These are phyloP conservation scores for Vanessa cardui DNA, from an alignment of 2,888 invertebrate genomes.

Conservation along the genomic window DNA sequence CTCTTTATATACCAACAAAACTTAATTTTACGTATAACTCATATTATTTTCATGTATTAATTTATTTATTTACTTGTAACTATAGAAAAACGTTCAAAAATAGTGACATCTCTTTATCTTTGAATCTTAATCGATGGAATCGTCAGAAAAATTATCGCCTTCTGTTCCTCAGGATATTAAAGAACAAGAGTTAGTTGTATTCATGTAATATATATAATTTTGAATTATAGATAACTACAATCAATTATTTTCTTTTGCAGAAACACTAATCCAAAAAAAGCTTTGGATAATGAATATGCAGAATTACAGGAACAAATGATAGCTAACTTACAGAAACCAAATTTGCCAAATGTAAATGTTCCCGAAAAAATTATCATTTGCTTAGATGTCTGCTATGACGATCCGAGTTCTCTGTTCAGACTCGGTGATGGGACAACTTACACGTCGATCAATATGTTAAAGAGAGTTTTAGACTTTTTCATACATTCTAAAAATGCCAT, in stretches of 20 bases:
- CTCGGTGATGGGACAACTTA: slow-evolving; percentile 81
- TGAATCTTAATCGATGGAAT: slow-evolving; percentile 27
- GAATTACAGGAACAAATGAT: slow-evolving; percentile 67
- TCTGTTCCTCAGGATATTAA: slow-evolving; percentile 44
- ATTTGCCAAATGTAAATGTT: slow-evolving; percentile 78
- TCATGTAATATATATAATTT: neutral
- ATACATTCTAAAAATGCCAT: slow-evolving; percentile 84
- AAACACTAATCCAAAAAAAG: slow-evolving; percentile 25
- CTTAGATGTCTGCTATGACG: slow-evolving; percentile 84
- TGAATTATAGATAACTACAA: neutral
- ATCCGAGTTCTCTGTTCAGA: slow-evolving; percentile 76
- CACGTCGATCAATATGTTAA: slow-evolving; percentile 84
- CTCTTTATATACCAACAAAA: too few species aligned
- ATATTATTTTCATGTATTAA: too few species aligned
- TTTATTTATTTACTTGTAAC: too few species aligned
- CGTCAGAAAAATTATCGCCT: slow-evolving; percentile 52
- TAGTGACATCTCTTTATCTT: too few species aligned
- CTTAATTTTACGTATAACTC: too few species aligned
- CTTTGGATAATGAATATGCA: slow-evolving; percentile 45
- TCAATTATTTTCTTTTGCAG: slow-evolving; percentile 37
- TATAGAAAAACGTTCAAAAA: too few species aligned
- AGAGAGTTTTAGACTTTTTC: slow-evolving; percentile 84
- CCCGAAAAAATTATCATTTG: slow-evolving; percentile 85
- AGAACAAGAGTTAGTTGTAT: slow-evolving; percentile 29
- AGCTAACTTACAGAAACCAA: slow-evolving; percentile 72